Conservation (phyloP, 2,888 invertebrate species). For the Apoderus coryli region DNA sequence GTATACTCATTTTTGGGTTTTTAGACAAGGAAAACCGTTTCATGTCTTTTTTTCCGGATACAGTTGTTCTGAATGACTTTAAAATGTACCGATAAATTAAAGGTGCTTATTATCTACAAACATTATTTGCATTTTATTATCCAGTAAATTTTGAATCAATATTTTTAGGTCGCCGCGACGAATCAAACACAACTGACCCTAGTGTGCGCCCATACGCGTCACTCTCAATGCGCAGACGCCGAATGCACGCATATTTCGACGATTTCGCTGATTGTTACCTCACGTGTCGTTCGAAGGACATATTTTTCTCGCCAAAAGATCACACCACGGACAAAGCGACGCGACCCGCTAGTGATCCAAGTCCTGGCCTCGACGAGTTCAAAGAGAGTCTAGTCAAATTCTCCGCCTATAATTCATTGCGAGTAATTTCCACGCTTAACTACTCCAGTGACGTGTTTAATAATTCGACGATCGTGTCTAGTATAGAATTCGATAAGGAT, state of each 20-base stretch:
- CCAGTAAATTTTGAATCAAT: neutral
- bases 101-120: too few species aligned
- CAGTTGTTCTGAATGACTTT: too few species aligned
- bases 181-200: constrained; percentile 18
- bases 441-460: constrained; percentile 83
- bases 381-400: constrained; percentile 76
- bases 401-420: constrained; percentile 61
- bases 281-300: constrained; percentile 55
- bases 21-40: too few species aligned
- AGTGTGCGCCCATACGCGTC: constrained; percentile 18
- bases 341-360: constrained; percentile 20
- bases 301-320: constrained; percentile 45
- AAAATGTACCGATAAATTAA: too few species aligned
- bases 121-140: too few species aligned
- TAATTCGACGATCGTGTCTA: constrained; percentile 74
- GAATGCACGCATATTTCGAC: constrained; percentile 76
- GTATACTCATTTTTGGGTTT: too few species aligned
- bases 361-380: constrained; percentile 55
- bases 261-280: constrained; percentile 83
- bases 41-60: too few species aligned
- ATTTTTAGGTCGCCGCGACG: constrained; percentile 20
- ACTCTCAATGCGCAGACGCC: constrained; percentile 51
- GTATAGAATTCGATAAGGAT: constrained; percentile 93
- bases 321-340: constrained; percentile 25
- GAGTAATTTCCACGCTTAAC: constrained; percentile 73